Evolutionary conservation across 2,113 vertebrate genomes (phyloP).

Genomic region (Myotis yumanensis): DNA sequence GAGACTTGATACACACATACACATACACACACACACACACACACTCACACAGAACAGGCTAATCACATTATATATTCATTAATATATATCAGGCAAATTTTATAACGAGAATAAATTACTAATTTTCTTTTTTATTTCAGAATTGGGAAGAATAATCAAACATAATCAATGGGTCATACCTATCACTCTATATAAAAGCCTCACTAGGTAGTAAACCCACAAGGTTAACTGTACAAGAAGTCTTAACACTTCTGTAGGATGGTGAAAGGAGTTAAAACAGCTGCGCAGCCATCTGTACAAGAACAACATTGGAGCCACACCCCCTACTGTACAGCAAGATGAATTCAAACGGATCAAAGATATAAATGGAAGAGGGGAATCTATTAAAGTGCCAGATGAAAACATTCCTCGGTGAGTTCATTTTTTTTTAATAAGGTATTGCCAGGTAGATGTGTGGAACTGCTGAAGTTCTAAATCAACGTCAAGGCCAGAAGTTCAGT

Average conservation of each 20-base stretch:
- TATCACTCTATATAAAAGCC: constrained; percentile 67
- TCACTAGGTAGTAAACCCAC: constrained; percentile 65
- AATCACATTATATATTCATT: background rate
- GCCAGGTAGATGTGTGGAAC: background rate
- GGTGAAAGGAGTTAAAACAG: background rate
- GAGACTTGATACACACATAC: background rate
- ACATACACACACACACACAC: too few species aligned
- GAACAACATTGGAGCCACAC: background rate
- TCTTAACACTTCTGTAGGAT: constrained; percentile 62
- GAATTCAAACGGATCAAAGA: background rate
- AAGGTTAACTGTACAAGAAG: constrained; percentile 73
- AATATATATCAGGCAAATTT: background rate
- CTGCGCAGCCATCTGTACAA: background rate
- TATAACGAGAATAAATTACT: background rate
- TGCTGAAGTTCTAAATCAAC: constrained; percentile 17
- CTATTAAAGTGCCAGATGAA: background rate
- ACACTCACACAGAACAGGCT: background rate
- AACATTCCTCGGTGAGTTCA: background rate
- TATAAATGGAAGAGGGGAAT: background rate
- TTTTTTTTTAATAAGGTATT: background rate
- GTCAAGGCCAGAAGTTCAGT: constrained; percentile 45
- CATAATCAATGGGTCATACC: constrained; percentile 13
- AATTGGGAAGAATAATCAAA: constrained; percentile 37
- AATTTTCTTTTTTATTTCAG: constrained; percentile 36
- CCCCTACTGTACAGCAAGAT: background rate